These are phyloP conservation scores for Hyposoter dolosus DNA, from an alignment of 2,888 invertebrate species.

Conservation along the genomic window DNA sequence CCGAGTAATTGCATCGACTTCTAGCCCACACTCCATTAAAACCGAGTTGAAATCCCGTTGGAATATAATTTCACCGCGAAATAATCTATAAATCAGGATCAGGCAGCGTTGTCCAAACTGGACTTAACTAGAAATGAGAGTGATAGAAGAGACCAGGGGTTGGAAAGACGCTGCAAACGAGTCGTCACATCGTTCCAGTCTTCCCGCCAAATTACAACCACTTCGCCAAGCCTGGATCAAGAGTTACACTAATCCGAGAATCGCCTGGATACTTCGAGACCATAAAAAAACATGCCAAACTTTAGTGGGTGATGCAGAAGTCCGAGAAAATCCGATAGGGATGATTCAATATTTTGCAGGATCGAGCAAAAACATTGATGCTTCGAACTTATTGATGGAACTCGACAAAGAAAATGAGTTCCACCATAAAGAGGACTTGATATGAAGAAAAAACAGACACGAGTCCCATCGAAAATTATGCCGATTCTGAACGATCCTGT, in stretches of 20 bases:
- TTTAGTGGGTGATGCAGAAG: neutral
- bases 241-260: slow-evolving; percentile 33
- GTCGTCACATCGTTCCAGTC: slow-evolving; percentile 23
- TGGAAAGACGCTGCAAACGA: neutral
- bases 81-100: slow-evolving; percentile 56
- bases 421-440: neutral
- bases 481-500: slow-evolving; percentile 11
- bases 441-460: neutral
- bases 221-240: neutral
- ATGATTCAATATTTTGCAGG: neutral
- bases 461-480: neutral
- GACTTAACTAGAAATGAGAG: slow-evolving; percentile 43
- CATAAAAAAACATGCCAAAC: neutral
- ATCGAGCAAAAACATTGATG: neutral
- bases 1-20: slow-evolving; percentile 52
- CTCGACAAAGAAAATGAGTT: neutral
- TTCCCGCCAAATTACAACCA: slow-evolving; percentile 34
- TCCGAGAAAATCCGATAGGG: neutral
- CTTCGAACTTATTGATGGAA: neutral
- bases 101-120: slow-evolving; percentile 32
- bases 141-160: slow-evolving; percentile 27
- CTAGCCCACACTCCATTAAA: slow-evolving; percentile 19
- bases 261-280: neutral
- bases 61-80: slow-evolving; percentile 32
- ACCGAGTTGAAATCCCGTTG: neutral